Percentiles rank a stretch among this genome's conserved stretches.
phyloP scores from a whole-genome alignment of 1,140 invertebrate species.

The Propsilocerus akamusi region DNA sequence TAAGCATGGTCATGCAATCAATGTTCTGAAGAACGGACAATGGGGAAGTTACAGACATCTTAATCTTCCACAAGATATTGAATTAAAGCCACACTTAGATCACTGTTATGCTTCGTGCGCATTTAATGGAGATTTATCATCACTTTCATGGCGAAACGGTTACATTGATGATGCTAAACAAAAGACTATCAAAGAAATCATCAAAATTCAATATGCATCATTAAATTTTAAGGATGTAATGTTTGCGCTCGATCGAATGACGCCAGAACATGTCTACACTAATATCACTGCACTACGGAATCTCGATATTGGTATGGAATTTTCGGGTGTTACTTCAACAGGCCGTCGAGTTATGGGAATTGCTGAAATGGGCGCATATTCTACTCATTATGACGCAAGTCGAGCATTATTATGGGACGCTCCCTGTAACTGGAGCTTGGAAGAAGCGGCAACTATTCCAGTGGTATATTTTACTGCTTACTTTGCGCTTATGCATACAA shows the following conservation, averaged over 20 bases:
- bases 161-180: conserved; percentile 23
- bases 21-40: conserved; percentile 47
- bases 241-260: conserved; percentile 52
- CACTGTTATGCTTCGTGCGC: conserved; percentile 64
- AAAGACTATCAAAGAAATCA: conserved; percentile 16
- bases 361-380: conserved; percentile 27
- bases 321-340: conserved; percentile 26
- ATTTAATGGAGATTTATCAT: conserved; percentile 67
- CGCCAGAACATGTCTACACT: conserved; percentile 33
- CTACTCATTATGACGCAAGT: conserved; percentile 35
- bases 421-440: conserved; percentile 63
- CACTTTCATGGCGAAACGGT: conserved; percentile 64
- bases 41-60: conserved; percentile 72
- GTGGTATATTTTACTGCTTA: conserved; percentile 71
- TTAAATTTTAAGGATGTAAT: conserved; percentile 66
- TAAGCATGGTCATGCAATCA: conserved; percentile 53
- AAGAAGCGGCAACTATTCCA: conserved; percentile 77
- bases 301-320: conserved; percentile 35
- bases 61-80: conserved; percentile 5
- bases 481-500: conserved; percentile 50
- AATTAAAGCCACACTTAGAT: conserved; percentile 16
- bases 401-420: conserved; percentile 48
- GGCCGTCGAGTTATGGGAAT: conserved; percentile 54
- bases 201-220: conserved; percentile 41
- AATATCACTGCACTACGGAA: conserved; percentile 22